These are phyloP conservation scores for Saccostrea echinata DNA, from an alignment of 1,140 invertebrate genomes.

Conservation along the genomic window DNA sequence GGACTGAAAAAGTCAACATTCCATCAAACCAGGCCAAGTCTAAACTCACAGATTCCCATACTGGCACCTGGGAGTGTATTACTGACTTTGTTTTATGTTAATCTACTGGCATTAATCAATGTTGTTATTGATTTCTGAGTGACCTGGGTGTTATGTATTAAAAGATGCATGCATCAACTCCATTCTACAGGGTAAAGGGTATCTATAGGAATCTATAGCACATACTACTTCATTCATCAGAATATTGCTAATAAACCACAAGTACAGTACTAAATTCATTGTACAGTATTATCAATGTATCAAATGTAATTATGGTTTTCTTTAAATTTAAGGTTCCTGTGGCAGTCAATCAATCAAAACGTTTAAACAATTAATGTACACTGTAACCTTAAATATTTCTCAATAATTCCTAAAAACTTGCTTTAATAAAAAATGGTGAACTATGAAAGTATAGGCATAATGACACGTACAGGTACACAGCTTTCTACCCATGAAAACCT, in stretches of 20 bases:
- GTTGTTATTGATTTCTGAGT: background rate
- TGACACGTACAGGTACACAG: background rate
- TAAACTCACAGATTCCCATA: background rate
- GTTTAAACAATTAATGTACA: too few species aligned
- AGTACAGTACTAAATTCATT: background rate
- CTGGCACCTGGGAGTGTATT: background rate
- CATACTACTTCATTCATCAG: background rate
- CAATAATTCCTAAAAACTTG: background rate
- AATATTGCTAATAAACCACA: too few species aligned
- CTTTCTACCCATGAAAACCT: background rate
- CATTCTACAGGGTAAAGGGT: background rate
- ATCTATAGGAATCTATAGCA: background rate
- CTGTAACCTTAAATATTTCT: too few species aligned
- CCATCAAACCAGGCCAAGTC: background rate
- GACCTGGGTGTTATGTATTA: background rate
- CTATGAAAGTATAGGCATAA: background rate
- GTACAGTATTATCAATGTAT: background rate
- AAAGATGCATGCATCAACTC: background rate
- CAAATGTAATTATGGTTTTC: too few species aligned
- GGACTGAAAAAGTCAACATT: constrained; percentile 63
- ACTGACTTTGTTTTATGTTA: too few species aligned
- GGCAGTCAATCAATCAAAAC: too few species aligned
- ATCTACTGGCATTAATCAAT: background rate
- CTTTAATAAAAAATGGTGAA: background rate
- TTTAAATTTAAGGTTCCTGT: too few species aligned